Percentiles rank a stretch among this genome's conserved stretches.
Evolutionary conservation across 1,140 invertebrate species (phyloP).

Genomic region (Diorhabda sublineata): DNA sequence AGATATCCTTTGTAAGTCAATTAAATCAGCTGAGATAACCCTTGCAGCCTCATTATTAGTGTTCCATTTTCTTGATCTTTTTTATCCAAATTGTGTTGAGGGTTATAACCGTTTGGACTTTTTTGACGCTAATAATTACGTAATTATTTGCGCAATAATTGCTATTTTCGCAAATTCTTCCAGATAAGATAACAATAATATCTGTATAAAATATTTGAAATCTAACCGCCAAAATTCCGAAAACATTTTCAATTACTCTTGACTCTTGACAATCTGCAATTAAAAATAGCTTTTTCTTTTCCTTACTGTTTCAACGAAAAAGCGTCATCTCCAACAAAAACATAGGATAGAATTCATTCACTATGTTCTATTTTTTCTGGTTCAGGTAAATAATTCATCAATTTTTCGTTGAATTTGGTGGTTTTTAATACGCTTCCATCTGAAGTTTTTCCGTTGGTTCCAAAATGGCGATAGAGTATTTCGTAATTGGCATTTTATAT

Average conservation of each 20-base stretch:
- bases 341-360: not conserved
- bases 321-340: constrained; percentile 45
- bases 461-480: not conserved
- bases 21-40: not conserved
- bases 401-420: not conserved
- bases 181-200: too few species aligned
- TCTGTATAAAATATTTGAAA: constrained; percentile 41
- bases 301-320: constrained; percentile 50
- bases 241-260: constrained; percentile 49
- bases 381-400: constrained; percentile 15
- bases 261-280: constrained; percentile 20
- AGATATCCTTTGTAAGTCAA: not conserved
- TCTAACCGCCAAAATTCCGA: constrained; percentile 46
- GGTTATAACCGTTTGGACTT: too few species aligned
- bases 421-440: not conserved
- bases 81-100: too few species aligned
- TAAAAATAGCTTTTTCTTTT: constrained; percentile 28
- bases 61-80: too few species aligned
- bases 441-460: not conserved
- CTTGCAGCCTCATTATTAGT: too few species aligned
- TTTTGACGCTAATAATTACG: too few species aligned
- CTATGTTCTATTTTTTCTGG: not conserved
- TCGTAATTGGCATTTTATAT: not conserved
- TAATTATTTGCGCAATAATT: not conserved
- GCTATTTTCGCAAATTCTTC: not conserved